A percentile compares a stretch with the other conserved stretches of the same genome.
Conservation (phyloP, 2,888 invertebrate genomes). For the Hypselothyrea guttata region DNA sequence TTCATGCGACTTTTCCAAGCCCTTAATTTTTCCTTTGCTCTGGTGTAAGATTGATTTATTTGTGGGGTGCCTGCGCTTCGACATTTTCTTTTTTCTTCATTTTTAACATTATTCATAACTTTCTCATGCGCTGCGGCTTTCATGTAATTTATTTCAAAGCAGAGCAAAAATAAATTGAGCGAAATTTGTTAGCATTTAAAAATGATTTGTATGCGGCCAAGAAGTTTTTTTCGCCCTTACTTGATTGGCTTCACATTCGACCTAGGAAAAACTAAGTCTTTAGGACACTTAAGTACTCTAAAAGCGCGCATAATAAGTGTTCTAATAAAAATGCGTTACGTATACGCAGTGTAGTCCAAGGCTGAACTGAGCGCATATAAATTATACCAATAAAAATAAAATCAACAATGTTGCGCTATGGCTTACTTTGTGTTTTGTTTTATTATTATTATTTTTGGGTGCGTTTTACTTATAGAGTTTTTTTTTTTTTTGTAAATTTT, state of each 20-base stretch:
- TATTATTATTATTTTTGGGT: conserved; percentile 16
- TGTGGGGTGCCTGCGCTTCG: conserved; percentile 12
- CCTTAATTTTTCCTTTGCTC: conserved; percentile 1
- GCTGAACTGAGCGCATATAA: conserved; percentile 42
- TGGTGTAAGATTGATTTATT: conserved; percentile 73
- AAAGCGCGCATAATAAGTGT: conserved; percentile 47
- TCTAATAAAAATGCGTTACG: conserved; percentile 13
- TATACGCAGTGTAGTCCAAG: conserved; percentile 30
- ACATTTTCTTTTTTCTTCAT: conserved; percentile 45
- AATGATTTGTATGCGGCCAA: conserved; percentile 64
- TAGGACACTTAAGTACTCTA: conserved; percentile 51
- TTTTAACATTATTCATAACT: conserved; percentile 73
- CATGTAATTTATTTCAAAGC: conserved; percentile 66
- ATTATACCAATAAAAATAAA: conserved; percentile 70
- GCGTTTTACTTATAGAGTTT: conserved; percentile 37
- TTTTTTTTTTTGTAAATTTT: conserved; percentile 11
- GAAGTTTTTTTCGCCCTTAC: conserved; percentile 1
- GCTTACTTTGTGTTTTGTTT: conserved; percentile 33
- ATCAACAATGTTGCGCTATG: conserved; percentile 50
- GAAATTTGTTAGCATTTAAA: conserved; percentile 77
- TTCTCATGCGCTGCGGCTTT: conserved; percentile 50
- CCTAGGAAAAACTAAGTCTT: conserved; percentile 13
- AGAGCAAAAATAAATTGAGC: conserved; percentile 62
- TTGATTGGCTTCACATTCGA: conserved; percentile 2
- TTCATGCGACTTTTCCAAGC: not conserved